A percentile compares a stretch with the other conserved stretches of the same genome.
These are phyloP conservation scores for Cylindroiulus punctatus DNA, from an alignment of 2,888 invertebrate genomes.

Conservation along the genomic window DNA sequence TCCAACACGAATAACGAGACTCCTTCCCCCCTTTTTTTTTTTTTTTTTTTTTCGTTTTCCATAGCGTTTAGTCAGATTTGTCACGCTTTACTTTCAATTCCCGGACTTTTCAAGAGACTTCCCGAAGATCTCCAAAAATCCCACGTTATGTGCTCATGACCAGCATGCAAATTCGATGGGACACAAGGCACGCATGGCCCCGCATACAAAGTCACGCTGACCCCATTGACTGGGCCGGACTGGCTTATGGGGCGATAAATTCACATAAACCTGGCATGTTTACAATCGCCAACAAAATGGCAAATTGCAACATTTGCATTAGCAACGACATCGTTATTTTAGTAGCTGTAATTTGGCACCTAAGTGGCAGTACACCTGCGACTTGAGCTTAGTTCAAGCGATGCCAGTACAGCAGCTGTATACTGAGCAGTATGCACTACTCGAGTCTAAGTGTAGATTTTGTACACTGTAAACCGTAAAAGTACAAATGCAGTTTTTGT, in stretches of 20 bases:
- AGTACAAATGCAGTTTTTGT: too few relatives aligned
- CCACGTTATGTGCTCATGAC: neutral
- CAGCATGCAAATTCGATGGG: neutral
- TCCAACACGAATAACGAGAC: neutral
- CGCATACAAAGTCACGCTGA: neutral
- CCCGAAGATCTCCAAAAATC: neutral
- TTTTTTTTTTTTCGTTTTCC: neutral
- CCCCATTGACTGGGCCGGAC: neutral
- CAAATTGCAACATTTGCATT: too few relatives aligned
- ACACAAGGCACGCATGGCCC: neutral
- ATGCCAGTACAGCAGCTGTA: too few relatives aligned
- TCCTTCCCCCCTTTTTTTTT: neutral
- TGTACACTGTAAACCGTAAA: too few relatives aligned
- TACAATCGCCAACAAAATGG: neutral
- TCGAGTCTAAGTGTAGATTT: too few relatives aligned
- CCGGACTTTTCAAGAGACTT: neutral
- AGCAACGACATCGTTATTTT: too few relatives aligned
- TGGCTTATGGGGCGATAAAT: neutral
- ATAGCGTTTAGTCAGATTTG: neutral
- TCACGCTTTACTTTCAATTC: conserved; percentile 4
- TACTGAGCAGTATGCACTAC: too few relatives aligned
- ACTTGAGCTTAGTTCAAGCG: too few relatives aligned
- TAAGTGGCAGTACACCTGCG: too few relatives aligned
- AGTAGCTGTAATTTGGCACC: too few relatives aligned
- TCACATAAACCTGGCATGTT: neutral